These are phyloP conservation scores for Coleophora deauratella DNA, from an alignment of 2,888 invertebrate genomes.

Conservation along the genomic window DNA sequence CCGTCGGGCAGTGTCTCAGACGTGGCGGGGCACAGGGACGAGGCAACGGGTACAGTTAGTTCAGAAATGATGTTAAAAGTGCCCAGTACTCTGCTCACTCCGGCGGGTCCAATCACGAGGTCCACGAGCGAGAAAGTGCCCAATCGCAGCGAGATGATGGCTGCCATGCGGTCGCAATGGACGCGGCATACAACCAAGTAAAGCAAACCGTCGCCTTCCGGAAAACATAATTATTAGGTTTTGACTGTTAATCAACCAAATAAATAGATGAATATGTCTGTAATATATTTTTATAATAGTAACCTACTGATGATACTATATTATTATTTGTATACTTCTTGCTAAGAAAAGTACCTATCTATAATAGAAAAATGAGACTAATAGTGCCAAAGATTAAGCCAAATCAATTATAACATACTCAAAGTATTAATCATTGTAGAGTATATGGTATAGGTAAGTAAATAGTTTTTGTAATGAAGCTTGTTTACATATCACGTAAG, in stretches of 20 bases:
- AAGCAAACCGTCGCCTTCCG: too few relatives aligned
- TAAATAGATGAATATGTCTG: too few relatives aligned
- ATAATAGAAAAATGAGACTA: conserved; percentile 30
- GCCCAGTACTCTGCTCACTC: conserved; percentile 61
- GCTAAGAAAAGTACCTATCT: too few relatives aligned
- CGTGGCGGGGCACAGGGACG: conserved; percentile 27
- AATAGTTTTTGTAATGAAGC: conserved; percentile 11
- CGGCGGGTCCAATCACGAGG: conserved; percentile 79
- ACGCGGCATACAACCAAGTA: conserved; percentile 91
- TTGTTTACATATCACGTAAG: conserved; percentile 34
- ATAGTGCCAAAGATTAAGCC: conserved; percentile 38
- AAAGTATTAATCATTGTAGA: too few relatives aligned
- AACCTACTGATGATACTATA: too few relatives aligned
- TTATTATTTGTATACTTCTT: too few relatives aligned
- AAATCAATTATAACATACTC: conserved; percentile 15
- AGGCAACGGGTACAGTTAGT: conserved; percentile 8
- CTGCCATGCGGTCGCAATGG: conserved; percentile 87
- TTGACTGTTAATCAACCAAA: conserved; percentile 14
- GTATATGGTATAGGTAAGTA: too few relatives aligned
- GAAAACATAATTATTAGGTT: neutral
- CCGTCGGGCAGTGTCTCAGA: conserved; percentile 54
- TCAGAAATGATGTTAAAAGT: conserved; percentile 73
- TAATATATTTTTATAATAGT: conserved; percentile 11
- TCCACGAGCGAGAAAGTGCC: conserved; percentile 91
- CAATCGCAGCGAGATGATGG: conserved; percentile 89